Evolutionary conservation across 2,113 vertebrate species (phyloP), one percentile per base, ranked within the genome.

Genomic region (Channa maculata): DNA sequence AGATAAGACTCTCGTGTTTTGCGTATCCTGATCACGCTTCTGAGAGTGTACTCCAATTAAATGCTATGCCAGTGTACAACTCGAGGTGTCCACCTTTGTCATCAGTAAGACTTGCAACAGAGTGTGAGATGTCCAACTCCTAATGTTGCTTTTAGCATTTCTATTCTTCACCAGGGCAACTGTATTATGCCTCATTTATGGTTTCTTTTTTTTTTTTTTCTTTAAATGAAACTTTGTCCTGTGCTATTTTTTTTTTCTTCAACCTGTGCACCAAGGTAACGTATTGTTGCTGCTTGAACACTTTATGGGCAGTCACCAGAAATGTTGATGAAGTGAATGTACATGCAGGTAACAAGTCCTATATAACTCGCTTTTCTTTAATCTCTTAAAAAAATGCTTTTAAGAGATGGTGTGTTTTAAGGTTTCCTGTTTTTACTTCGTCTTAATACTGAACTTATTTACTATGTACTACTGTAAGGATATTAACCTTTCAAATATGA

Each of bases 121-220:
- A 78, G 73, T 53, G 66, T 58, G 63, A 79, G 15, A 7, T 57
- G 34, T 53, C 62, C 44, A 55, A 64, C 75, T 61, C 67, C 72
- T 71, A 51, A 24, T 39, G 41, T 60, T 65, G 12, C 36, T 70
- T 55, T 54, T 67, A 78, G 39, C 73, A 24, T 72, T 75, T 84
- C 55, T 52, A 57, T 58, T 71, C 44, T 57, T 67, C 13, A 62
- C n/a, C 44, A 57, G 41, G 15, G 53, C 53, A 72, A 65, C 75
- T 43, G 6, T 64, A 55, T 66, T 72, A 83, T 79, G 74, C 72
- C 73, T 83, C 44, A 69, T 71, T 77, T 65, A 37, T 80, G 54
- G 71, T 85, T 50, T 37, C 8, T 24, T 41, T 72, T 73, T 68
- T 12, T 44, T 33, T 79, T 65, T 33, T 55, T 60, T 9, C n/a